Evolutionary conservation across 2,888 invertebrate species (phyloP).

Genomic region (Clistopyga incitator): DNA sequence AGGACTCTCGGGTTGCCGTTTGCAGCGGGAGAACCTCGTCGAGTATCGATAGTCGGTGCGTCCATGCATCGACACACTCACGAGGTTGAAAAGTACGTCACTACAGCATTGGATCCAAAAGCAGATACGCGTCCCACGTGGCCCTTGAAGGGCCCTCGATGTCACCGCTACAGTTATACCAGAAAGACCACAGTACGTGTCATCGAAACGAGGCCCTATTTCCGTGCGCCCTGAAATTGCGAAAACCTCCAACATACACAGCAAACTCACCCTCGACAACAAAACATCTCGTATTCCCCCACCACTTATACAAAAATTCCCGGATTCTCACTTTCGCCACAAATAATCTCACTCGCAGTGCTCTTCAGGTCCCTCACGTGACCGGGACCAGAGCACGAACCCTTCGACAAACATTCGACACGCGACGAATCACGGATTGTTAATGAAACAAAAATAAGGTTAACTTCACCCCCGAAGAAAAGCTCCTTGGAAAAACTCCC

Average conservation of each 20-base stretch:
- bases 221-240: conserved; percentile 61
- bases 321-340: conserved; percentile 24
- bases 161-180: conserved; percentile 75
- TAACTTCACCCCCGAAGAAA: not conserved
- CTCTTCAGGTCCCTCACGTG: not conserved
- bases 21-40: conserved; percentile 51
- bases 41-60: conserved; percentile 42
- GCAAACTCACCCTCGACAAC: not conserved
- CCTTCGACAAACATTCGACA: conserved; percentile 58
- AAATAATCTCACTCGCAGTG: conserved; percentile 31
- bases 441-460: conserved; percentile 56
- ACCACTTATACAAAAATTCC: conserved; percentile 12
- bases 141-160: conserved; percentile 78
- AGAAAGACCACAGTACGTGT: conserved; percentile 10
- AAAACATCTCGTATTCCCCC: conserved; percentile 30
- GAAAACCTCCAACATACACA: conserved; percentile 48
- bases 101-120: conserved; percentile 14
- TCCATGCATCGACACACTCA: conserved; percentile 28
- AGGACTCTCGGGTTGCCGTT: conserved; percentile 69
- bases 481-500: no score
- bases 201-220: conserved; percentile 37
- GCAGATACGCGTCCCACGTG: conserved; percentile 77
- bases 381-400: not conserved
- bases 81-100: conserved; percentile 33
- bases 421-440: conserved; percentile 55